Conservation (phyloP, 2,888 invertebrate species). For the Calliphora vomitoria region DNA sequence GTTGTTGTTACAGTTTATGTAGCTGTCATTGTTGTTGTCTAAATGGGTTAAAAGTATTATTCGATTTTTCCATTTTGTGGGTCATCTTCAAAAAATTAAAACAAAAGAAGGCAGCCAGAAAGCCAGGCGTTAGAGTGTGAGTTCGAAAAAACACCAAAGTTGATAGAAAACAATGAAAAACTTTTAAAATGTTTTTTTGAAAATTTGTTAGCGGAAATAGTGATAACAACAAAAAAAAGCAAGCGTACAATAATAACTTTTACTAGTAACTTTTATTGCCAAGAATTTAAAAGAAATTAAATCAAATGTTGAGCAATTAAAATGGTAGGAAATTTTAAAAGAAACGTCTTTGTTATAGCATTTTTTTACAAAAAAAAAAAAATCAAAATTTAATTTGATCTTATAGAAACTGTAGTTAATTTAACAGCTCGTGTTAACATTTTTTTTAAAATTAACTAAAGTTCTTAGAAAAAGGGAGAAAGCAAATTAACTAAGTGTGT, state of each 20-base stretch:
- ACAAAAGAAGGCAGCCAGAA: not conserved
- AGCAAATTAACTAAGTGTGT: too few relatives aligned
- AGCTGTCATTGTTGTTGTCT: conserved; percentile 12
- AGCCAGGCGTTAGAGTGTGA: not conserved
- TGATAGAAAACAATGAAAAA: conserved; percentile 1
- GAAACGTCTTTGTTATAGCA: too few relatives aligned
- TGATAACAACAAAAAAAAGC: not conserved
- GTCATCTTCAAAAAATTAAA: conserved; percentile 35
- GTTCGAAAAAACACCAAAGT: not conserved
- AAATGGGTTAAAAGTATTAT: conserved; percentile 1
- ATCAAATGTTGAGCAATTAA: too few relatives aligned
- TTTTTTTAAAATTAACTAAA: too few relatives aligned
- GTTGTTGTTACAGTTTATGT: conserved; percentile 12
- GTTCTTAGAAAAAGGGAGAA: too few relatives aligned
- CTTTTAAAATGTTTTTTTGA: not conserved
- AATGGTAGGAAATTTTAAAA: too few relatives aligned
- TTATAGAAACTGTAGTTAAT: too few relatives aligned
- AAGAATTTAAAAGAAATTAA: not conserved
- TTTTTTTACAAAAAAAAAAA: too few relatives aligned
- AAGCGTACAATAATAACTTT: not conserved
- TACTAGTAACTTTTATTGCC: not conserved
- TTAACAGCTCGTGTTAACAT: too few relatives aligned
- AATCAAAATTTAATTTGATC: too few relatives aligned
- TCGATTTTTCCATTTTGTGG: not conserved
- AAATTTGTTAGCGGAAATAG: conserved; percentile 15